phyloP scores from a whole-genome alignment of 1,140 invertebrate species.

The Theocolax elegans region DNA sequence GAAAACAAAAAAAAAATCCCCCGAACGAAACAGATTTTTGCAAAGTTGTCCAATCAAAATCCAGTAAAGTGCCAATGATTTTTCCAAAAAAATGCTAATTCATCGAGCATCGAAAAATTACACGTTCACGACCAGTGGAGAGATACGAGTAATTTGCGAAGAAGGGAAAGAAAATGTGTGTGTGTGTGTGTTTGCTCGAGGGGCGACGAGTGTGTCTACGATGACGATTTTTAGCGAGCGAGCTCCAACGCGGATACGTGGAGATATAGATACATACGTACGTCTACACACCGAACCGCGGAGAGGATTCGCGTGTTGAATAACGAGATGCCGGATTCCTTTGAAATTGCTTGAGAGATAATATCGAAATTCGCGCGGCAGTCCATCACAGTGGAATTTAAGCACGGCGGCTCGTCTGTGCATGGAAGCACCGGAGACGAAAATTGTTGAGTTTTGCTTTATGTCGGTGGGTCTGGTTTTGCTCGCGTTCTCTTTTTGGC shows the following conservation, averaged over 20 bases:
- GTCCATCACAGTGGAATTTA: constrained; percentile 38
- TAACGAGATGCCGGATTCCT: constrained; percentile 41
- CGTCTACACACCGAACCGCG: not conserved
- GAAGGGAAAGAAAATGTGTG: not conserved
- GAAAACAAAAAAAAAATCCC: too few relatives aligned
- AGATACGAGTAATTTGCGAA: constrained; percentile 8
- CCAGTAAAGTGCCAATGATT: not conserved
- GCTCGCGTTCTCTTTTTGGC: not conserved
- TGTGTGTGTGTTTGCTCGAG: not conserved
- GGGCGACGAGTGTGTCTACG: not conserved
- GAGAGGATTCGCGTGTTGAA: constrained; percentile 30
- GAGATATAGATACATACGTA: too few relatives aligned
- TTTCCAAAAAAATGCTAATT: not conserved
- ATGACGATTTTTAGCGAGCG: constrained; percentile 24
- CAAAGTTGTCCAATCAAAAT: constrained; percentile 19
- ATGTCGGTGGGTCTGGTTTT: constrained; percentile 12
- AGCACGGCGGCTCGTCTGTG: constrained; percentile 12
- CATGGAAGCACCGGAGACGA: constrained; percentile 19
- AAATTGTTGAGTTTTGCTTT: constrained; percentile 33
- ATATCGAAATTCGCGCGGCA: constrained; percentile 39
- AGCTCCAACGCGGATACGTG: not conserved
- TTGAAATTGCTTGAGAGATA: constrained; percentile 34
- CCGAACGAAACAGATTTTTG: too few relatives aligned
- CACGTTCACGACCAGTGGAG: constrained; percentile 1
- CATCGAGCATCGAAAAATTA: constrained; percentile 4